These are phyloP conservation scores for Eubasilissa splendida DNA, from an alignment of 2,888 invertebrate genomes.

Conservation along the genomic window DNA sequence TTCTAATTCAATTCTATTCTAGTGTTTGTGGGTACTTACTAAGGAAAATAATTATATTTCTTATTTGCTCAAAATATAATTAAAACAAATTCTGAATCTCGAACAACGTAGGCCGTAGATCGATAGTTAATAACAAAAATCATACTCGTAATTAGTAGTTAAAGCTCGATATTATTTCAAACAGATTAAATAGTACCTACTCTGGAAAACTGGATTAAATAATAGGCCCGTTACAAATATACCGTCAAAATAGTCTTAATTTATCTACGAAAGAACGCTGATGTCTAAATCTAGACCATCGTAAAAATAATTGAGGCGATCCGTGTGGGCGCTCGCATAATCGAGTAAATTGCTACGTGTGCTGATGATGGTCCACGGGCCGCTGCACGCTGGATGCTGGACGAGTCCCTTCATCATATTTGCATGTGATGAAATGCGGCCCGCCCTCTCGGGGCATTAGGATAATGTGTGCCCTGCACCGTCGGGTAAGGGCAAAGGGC, in stretches of 20 bases:
- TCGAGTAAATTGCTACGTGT: constrained; percentile 20
- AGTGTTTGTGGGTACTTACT: no score
- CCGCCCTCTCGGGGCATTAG: constrained; percentile 5
- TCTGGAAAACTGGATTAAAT: no score
- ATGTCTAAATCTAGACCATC: constrained; percentile 19
- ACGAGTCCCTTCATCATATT: constrained; percentile 52
- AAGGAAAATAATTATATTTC: no score
- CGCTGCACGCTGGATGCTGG: constrained; percentile 41
- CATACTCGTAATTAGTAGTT: no score
- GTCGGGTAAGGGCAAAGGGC: constrained; percentile 4
- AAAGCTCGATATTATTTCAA: no score
- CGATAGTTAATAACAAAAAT: no score
- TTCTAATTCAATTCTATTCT: no score
- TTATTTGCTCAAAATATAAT: no score
- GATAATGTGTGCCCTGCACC: constrained; percentile 14
- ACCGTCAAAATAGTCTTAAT: not conserved
- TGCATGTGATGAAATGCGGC: constrained; percentile 52
- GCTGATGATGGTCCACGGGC: not conserved
- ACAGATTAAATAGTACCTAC: no score
- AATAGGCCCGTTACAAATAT: no score
- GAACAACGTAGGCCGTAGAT: no score
- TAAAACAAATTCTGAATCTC: no score
- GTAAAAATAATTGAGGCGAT: not conserved
- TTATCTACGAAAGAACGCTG: not conserved
- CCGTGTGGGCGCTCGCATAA: constrained; percentile 17